Evolutionary conservation across 2,888 invertebrate species (phyloP).

Genomic region (Meteorus cinctellus): DNA sequence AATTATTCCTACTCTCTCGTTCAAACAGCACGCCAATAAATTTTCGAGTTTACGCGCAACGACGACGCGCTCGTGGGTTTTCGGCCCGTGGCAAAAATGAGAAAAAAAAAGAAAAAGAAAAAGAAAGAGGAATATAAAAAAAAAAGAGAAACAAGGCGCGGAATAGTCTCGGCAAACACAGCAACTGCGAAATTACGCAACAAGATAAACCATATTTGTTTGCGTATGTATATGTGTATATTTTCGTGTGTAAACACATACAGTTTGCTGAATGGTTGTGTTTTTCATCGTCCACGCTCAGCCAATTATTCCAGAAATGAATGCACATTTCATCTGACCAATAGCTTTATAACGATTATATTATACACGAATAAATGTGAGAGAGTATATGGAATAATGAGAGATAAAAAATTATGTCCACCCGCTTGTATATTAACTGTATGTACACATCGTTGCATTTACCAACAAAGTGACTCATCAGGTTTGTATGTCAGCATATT

Average conservation of each 20-base stretch:
- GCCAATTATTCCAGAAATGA: slow-evolving; percentile 32
- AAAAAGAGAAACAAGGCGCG: slow-evolving; percentile 13
- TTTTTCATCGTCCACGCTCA: slow-evolving; percentile 20
- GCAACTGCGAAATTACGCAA: slow-evolving; percentile 43
- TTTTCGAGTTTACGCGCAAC: slow-evolving; percentile 51
- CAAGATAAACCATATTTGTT: slow-evolving; percentile 42
- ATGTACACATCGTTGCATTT: not conserved
- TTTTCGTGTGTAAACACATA: slow-evolving; percentile 27
- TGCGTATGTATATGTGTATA: slow-evolving; percentile 10
- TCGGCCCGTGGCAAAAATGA: slow-evolving; percentile 24
- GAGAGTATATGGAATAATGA: not conserved
- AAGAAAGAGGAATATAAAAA: too few relatives aligned
- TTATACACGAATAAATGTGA: slow-evolving; percentile 5
- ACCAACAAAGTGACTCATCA: not conserved
- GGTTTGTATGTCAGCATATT: not conserved
- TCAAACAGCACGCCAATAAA: slow-evolving; percentile 47
- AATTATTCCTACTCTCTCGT: slow-evolving; percentile 22
- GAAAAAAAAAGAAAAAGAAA: slow-evolving; percentile 4
- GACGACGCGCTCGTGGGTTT: slow-evolving; percentile 40
- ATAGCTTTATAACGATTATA: slow-evolving; percentile 17
- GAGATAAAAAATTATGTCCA: slow-evolving; percentile 13
- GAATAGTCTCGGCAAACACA: slow-evolving; percentile 38
- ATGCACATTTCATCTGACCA: slow-evolving; percentile 7
- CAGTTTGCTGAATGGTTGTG: slow-evolving; percentile 8
- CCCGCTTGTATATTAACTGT: slow-evolving; percentile 31